Evolutionary conservation across 2,888 invertebrate species (phyloP).

Genomic region (Lasioglossum leucozonium): DNA sequence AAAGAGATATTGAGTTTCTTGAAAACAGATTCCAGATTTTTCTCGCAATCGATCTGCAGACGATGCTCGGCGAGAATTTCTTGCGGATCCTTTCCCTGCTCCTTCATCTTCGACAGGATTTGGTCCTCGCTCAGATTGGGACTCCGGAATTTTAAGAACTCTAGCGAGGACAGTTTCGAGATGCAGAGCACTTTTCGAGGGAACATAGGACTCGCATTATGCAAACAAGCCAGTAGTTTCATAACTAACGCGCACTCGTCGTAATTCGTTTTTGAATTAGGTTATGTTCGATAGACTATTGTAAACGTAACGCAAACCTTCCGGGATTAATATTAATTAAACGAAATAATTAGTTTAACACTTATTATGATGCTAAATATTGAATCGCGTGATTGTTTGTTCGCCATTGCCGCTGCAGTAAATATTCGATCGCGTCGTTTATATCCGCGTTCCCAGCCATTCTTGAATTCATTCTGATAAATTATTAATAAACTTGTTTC

Average conservation of each 20-base stretch:
- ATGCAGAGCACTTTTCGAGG: constrained; percentile 59
- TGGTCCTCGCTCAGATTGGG: constrained; percentile 88
- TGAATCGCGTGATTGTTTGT: constrained; percentile 30
- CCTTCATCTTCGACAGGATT: constrained; percentile 88
- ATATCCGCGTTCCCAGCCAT: not conserved
- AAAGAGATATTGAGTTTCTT: constrained; percentile 90
- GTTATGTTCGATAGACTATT: constrained; percentile 38
- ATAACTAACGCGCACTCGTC: constrained; percentile 25
- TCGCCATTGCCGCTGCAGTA: constrained; percentile 7
- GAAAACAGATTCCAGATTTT: constrained; percentile 87
- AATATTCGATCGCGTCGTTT: constrained; percentile 18
- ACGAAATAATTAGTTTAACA: constrained; percentile 37
- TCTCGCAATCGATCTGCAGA: constrained; percentile 91
- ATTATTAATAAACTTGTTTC: constrained; percentile 24
- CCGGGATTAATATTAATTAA: constrained; percentile 43
- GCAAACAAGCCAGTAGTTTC: constrained; percentile 35
- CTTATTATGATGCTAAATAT: constrained; percentile 44
- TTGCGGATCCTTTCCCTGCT: constrained; percentile 93
- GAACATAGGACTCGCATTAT: constrained; percentile 13
- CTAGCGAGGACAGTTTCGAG: constrained; percentile 56
- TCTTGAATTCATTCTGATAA: constrained; percentile 16
- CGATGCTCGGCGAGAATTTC: constrained; percentile 90
- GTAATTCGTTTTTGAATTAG: constrained; percentile 15
- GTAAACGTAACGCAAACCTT: not conserved
- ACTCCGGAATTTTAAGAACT: constrained; percentile 83